Evolutionary conservation across 2,888 invertebrate genomes (phyloP), one percentile per base, ranked within the genome.

Genomic region (Oxytorus armatus): DNA sequence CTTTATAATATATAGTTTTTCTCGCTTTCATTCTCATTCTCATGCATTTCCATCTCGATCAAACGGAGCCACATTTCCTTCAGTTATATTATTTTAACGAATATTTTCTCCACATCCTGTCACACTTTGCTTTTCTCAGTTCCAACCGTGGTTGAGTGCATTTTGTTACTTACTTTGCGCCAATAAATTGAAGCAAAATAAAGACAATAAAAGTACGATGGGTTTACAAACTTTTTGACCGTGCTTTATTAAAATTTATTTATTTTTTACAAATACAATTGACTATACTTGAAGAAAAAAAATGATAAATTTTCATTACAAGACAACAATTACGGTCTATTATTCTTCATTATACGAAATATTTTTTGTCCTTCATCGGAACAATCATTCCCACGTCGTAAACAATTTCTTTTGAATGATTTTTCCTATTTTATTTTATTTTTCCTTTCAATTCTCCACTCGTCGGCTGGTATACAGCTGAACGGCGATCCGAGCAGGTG

Each of bases 401-500:
- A 65, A n/a, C n/a, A n/a, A 23, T 29, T 10, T 33, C 10, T 10
- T 29, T 63, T 14, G 47, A 11, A 4, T 11, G 36, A 7, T 10
- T 44, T 18, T 53, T 10, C 36, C 47, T 8, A 8, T 10, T 18
- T 3, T 49, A 21, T 8, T 18, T 21, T 66, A 39, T 53, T 23
- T 8, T 18, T 21, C 51, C 39, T 53, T 23, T 11, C 14, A 70
- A 47, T 70, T 70, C 59, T 23, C 23, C 4, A 33, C 47, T 21
- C 57, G 59, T 33, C 57, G 39, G 7, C 14, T 39, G 3, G 14
- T 11, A 29, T 10, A 29, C 21, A 73, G 42, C 57, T 16, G 65
- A 66, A 79, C 69, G 55, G n/a, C 57, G 68, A 33, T 47, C 25
- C 42, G 65, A 57, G 79, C 79, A 79, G 79, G 75, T 75, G 79